Evolutionary conservation across 2,797 vertebrate genomes (phyloP).

Genomic region (Falco berigora): DNA sequence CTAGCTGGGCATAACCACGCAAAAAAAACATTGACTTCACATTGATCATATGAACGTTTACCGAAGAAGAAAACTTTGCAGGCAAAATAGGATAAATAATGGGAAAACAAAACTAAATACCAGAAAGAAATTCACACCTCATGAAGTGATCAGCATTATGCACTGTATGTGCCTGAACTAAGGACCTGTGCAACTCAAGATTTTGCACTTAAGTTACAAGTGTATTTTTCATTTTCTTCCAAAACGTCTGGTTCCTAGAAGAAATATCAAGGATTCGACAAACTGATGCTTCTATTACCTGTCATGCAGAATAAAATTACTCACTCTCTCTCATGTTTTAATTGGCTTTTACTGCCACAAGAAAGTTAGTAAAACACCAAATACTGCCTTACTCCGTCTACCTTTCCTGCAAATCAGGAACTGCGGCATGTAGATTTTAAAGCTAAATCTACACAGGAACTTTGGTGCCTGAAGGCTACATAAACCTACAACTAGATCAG

Average conservation of each 20-base stretch:
- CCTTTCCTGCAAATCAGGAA: not conserved
- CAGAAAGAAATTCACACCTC: not conserved
- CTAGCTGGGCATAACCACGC: not conserved
- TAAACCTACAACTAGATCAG: not conserved
- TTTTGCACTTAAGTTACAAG: not conserved
- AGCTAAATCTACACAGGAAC: not conserved
- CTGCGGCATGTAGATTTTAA: not conserved
- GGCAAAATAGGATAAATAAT: not conserved
- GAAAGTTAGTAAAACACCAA: not conserved
- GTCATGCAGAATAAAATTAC: not conserved
- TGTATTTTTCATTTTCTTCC: not conserved
- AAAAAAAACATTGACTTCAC: not conserved
- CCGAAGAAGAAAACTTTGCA: not conserved
- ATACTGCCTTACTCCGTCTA: not conserved
- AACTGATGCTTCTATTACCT: not conserved
- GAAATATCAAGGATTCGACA: not conserved
- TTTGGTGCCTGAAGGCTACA: not conserved
- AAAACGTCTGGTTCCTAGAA: not conserved
- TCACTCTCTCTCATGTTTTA: not conserved
- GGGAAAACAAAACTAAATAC: not conserved
- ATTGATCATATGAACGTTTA: not conserved
- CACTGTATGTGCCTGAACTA: not conserved
- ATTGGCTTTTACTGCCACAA: not conserved
- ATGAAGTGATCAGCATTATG: not conserved
- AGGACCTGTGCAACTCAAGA: fast-evolving